Conservation (phyloP, 2,113 vertebrate species). For the Gyps fulvus region DNA sequence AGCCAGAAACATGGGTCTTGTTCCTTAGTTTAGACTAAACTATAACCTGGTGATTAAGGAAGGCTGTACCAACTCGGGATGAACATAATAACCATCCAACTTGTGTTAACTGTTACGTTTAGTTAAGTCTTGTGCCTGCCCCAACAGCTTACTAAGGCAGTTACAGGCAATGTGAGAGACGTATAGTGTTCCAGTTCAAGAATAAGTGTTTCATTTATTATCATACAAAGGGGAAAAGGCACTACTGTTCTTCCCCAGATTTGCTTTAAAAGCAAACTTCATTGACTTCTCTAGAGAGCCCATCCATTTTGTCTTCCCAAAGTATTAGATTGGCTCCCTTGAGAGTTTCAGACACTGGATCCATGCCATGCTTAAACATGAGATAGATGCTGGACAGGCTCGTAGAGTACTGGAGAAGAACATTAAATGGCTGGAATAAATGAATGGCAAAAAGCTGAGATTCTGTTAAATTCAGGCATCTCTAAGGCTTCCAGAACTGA, state of each 20-base stretch:
- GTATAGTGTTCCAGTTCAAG: neutral
- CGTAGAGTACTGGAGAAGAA: neutral
- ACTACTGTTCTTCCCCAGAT: neutral
- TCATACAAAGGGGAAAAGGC: neutral
- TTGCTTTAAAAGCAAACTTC: neutral
- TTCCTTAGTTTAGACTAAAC: neutral
- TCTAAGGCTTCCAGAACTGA: neutral
- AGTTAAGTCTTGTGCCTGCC: neutral
- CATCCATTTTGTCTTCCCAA: neutral
- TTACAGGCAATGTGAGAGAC: neutral
- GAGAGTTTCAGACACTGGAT: neutral
- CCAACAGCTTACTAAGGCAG: neutral
- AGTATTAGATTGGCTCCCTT: neutral
- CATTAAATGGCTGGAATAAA: neutral
- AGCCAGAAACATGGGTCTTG: neutral
- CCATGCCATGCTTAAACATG: neutral
- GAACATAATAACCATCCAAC: neutral
- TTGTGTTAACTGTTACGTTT: neutral
- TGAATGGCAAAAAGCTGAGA: neutral
- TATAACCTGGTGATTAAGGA: neutral
- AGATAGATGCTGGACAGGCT: neutral
- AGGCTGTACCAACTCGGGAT: neutral
- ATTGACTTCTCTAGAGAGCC: neutral
- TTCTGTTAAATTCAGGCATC: neutral
- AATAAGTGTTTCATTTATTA: neutral